These are phyloP conservation scores for Heliconius ismenius DNA, from an alignment of 2,888 invertebrate species.

Conservation along the genomic window DNA sequence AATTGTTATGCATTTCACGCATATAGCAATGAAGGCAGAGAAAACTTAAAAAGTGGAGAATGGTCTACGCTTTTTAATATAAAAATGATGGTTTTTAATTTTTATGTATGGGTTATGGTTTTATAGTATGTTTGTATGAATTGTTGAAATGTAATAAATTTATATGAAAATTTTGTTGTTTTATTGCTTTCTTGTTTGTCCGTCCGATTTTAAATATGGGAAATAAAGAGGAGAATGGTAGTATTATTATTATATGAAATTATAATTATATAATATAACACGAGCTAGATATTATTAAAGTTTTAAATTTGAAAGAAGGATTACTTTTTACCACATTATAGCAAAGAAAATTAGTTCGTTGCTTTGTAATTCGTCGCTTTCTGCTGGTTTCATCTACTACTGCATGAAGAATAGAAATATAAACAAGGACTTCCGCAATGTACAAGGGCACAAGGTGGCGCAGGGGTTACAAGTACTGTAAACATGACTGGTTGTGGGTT, in stretches of 20 bases:
- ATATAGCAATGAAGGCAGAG: neutral
- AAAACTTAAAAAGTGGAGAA: no score
- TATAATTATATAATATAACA: neutral
- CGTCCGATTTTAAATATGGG: neutral
- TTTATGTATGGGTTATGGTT: slow-evolving; percentile 31
- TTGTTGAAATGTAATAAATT: slow-evolving; percentile 38
- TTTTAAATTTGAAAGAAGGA: no score
- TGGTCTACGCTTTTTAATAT: neutral
- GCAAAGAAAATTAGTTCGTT: no score
- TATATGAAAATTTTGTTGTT: slow-evolving; percentile 31
- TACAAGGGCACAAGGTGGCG: no score
- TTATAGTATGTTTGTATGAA: slow-evolving; percentile 32
- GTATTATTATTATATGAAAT: neutral
- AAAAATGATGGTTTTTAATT: slow-evolving; percentile 1
- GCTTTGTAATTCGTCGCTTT: no score
- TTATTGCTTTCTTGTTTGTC: slow-evolving; percentile 23
- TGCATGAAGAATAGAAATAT: no score
- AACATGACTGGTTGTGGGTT: no score
- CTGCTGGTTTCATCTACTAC: no score
- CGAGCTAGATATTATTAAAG: no score
- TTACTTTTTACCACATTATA: no score
- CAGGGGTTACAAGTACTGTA: no score
- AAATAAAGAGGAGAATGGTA: neutral
- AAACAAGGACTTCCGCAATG: no score
- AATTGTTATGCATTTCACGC: neutral